Conservation (phyloP, 2,888 invertebrate species). For the Stomorhina lunata region DNA sequence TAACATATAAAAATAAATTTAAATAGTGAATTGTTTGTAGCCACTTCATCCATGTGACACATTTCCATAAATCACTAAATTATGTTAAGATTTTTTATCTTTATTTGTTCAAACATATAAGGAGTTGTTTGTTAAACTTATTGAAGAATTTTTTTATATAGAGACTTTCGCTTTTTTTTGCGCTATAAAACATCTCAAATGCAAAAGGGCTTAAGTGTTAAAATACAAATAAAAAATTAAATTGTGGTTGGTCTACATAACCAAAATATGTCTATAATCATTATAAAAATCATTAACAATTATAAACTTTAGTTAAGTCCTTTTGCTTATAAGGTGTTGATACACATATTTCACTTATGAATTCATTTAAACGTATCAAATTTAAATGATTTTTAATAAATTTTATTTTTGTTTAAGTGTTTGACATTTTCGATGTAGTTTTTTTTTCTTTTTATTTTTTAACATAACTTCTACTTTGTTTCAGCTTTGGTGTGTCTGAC, state of each 20-base stretch:
- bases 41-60: constrained; percentile 20
- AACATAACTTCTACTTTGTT: neutral
- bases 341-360: too few species aligned
- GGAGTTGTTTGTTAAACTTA: neutral
- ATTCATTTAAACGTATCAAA: too few species aligned
- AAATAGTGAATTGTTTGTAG: constrained; percentile 18
- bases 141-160: neutral
- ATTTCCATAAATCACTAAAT: constrained; percentile 50
- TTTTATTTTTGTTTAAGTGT: constrained; percentile 13
- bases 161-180: constrained; percentile 37
- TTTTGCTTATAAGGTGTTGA: too few species aligned
- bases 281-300: too few species aligned
- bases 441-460: too few species aligned
- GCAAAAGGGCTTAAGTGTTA: too few species aligned
- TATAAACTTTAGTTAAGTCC: too few species aligned
- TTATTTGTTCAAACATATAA: neutral
- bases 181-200: too few species aligned
- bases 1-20: constrained; percentile 8
- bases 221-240: too few species aligned
- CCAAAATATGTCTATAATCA: too few species aligned
- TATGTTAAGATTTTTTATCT: constrained; percentile 32
- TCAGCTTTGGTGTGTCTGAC: neutral
- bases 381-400: neutral
- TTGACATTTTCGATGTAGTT: constrained; percentile 26
- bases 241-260: too few species aligned